Base-by-base conservation (phyloP, 2,113 vertebrate genomes). In the Etia nguti region DNA sequence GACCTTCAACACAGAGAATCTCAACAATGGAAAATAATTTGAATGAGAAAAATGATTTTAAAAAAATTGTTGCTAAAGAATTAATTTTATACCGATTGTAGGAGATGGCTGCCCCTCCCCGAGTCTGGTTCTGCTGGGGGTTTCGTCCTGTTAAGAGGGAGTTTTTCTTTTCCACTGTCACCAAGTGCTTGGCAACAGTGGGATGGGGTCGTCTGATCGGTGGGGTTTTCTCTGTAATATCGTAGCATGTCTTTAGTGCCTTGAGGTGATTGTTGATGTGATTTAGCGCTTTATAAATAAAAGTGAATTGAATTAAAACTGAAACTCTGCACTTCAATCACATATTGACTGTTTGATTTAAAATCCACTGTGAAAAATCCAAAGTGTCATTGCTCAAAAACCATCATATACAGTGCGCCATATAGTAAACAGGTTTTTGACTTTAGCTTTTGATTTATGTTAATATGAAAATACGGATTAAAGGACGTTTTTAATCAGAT, bases 381-480 rank as follows among this genome's bases (percentile, higher is more conserved):
- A n/a, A n/a, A n/a, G 46, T 48, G 16, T 50, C 48, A 50, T 16
- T 52, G 48, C 20, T 8, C 48, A 52, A 52, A 75, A 48, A 48
- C 41, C 15, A 7, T 18, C 18, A 7, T 20, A 77, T 2, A 77
- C 15, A 77, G 16, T 20, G 0, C 9, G 10, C 6, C 18, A 4
- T 46, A 3, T 20, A 4, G 9, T 24, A 26, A 73, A 70, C 36
- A 10, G 0, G 8, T 24, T 70, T n/a, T 0, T 73, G 24, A 24
- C 41, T 75, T 75, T 29, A 48, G 68, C 68, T 12, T 75, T 75
- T 12, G 43, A 50, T 75, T 75, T 1, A 31, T 29, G 70, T 2
- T 12, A 46, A 26, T 43, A 73, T 6, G 43, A 75, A 73, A 48
- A 84, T 60, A 79, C 3, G n/a, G 56, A 83, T n/a, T 52, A 65